Conservation (phyloP, 2,113 vertebrate genomes). For the Gopherus flavomarginatus region DNA sequence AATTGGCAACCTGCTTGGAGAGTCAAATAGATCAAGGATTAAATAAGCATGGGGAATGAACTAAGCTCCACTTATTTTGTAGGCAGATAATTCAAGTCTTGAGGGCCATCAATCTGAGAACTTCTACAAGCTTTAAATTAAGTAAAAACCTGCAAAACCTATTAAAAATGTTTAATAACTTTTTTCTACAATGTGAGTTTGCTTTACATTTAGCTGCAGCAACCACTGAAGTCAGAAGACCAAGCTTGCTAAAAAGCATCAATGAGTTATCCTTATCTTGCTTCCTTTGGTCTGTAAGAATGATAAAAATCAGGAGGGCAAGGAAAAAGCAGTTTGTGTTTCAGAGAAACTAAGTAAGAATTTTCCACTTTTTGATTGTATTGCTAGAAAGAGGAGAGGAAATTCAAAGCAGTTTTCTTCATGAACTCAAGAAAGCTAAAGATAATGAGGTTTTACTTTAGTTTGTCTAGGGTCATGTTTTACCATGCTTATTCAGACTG, state of each 20-base stretch:
- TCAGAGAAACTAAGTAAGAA: background rate
- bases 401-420: background rate
- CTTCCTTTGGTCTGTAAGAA: background rate
- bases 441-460: background rate
- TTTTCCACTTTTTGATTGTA: background rate
- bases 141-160: background rate
- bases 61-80: background rate
- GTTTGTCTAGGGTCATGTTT: background rate
- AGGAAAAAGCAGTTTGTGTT: background rate
- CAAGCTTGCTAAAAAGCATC: background rate
- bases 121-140: background rate
- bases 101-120: background rate
- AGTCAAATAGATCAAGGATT: background rate
- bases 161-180: background rate
- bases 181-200: background rate
- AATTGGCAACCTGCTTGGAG: conserved; percentile 38
- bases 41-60: background rate
- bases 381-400: background rate
- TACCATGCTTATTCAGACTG: background rate
- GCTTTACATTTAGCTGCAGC: background rate
- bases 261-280: background rate
- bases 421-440: background rate
- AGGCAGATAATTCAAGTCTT: background rate
- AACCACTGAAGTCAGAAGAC: background rate
- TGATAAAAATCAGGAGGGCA: background rate